Base-by-base conservation (phyloP, 2,797 vertebrate genomes). In the Esox lucius region DNA sequence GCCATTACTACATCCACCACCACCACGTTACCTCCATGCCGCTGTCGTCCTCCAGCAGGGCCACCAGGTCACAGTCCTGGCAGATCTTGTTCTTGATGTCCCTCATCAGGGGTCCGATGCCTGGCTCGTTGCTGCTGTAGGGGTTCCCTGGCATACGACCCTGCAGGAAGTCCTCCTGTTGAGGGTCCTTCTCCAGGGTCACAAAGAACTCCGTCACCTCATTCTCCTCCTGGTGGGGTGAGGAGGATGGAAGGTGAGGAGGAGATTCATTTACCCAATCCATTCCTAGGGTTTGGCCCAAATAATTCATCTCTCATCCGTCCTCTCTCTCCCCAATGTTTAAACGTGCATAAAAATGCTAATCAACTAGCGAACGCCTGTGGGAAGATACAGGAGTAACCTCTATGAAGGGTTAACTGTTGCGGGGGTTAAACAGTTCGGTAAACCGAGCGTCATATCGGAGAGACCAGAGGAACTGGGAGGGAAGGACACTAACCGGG, bases 1-100 rank as follows among this genome's bases (percentile, higher is more conserved):
- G 3, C 42, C 42, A 3, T 35, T 39, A 39, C 35, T 39, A 39
- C 35, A 39, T 7, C 35, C 35, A 39, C 35, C 35, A 5, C 33
- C 33, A 35, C 33, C 33, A 35, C 13, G 5, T 48, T 86, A 99
- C 98, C 97, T 99, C 98, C 98, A 99, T 99, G 35, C 98, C 98
- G 5, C 33, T 35, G 33, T 35, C 33, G 6, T 46, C 42, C 42
- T 99, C 98, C 75, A 99, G 92, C 72, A 99, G 93, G 1, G 98
- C 98, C 80, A 99, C 98, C 84, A 99, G 92, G 92, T 99, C 98
- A n/a, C 98, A 99, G 87, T 99, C 98, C 83, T 99, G 98, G 79
- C 98, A 99, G 93, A 99, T 99, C 87, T 99, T 99, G 91, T 99
- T 99, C 92, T 99, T 99, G 87, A 99, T 97, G 89, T 99, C 98